A percentile compares a stretch with the other conserved stretches of the same genome.
Evolutionary conservation across 2,888 invertebrate species (phyloP).

Genomic region (Cerceris rybyensis): DNA sequence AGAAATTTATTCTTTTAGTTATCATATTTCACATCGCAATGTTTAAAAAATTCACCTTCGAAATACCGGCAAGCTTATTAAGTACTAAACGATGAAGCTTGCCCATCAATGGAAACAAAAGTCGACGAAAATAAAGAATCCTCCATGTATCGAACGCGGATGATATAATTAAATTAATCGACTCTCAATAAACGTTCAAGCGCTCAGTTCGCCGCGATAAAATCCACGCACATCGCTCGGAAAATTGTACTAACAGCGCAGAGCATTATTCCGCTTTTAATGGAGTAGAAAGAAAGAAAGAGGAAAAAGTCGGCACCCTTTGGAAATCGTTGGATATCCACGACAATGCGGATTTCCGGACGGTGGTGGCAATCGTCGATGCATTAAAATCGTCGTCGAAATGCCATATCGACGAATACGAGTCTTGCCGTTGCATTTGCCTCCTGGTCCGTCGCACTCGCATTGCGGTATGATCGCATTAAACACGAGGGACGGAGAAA

Average conservation of each 20-base stretch:
- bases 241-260: slow-evolving; percentile 29
- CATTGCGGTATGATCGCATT: slow-evolving; percentile 49
- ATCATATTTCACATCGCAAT: no score
- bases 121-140: neutral
- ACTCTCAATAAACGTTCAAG: slow-evolving; percentile 32
- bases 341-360: slow-evolving; percentile 36
- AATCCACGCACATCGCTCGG: slow-evolving; percentile 14
- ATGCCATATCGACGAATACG: slow-evolving; percentile 41
- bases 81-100: neutral
- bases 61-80: neutral
- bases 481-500: slow-evolving; percentile 38
- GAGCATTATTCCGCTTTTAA: slow-evolving; percentile 45
- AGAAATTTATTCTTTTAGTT: no score
- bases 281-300: slow-evolving; percentile 43
- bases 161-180: slow-evolving; percentile 41
- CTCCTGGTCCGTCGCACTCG: slow-evolving; percentile 40
- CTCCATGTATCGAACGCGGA: neutral
- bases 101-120: neutral
- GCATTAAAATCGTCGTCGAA: slow-evolving; percentile 62
- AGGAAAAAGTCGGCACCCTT: neutral
- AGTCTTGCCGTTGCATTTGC: slow-evolving; percentile 50
- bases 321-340: slow-evolving; percentile 26
- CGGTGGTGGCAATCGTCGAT: slow-evolving; percentile 47
- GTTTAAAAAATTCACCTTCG: no score
- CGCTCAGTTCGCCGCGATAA: slow-evolving; percentile 9